Percentiles rank a stretch among this genome's conserved stretches.
Evolutionary conservation across 2,113 vertebrate genomes (phyloP).

Genomic region (Anhinga rufa): DNA sequence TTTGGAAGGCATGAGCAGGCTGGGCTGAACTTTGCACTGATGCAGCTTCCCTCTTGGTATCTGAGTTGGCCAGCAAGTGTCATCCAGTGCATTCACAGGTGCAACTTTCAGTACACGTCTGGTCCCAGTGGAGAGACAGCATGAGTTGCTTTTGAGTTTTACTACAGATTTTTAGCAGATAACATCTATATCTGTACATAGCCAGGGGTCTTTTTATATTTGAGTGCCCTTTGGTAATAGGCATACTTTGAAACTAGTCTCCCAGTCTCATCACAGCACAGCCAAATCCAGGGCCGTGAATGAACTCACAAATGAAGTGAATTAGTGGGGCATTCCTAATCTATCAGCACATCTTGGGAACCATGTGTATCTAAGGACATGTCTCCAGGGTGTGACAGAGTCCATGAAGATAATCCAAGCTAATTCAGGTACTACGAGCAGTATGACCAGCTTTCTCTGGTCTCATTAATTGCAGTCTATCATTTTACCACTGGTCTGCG

Average conservation of each 20-base stretch:
- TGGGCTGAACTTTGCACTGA: background rate
- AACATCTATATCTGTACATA: background rate
- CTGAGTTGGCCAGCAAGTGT: background rate
- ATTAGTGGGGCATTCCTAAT: background rate
- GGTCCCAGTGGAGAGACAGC: background rate
- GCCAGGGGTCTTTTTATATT: background rate
- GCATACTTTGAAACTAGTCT: background rate
- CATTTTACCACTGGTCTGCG: background rate
- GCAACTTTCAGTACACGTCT: background rate
- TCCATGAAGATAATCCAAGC: background rate
- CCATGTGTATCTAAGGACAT: background rate
- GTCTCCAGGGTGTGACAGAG: background rate
- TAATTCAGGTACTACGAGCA: background rate
- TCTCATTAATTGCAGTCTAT: background rate
- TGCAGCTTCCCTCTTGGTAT: background rate
- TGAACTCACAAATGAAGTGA: background rate
- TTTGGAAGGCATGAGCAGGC: background rate
- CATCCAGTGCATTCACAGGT: background rate
- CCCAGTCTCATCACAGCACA: background rate
- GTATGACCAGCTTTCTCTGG: background rate
- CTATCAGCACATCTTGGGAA: background rate
- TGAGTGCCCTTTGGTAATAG: background rate
- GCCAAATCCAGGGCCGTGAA: background rate
- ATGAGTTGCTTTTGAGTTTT: background rate
- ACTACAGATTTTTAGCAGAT: background rate